Evolutionary conservation across 2,113 vertebrate species (phyloP).

Genomic region (Galbula dea): DNA sequence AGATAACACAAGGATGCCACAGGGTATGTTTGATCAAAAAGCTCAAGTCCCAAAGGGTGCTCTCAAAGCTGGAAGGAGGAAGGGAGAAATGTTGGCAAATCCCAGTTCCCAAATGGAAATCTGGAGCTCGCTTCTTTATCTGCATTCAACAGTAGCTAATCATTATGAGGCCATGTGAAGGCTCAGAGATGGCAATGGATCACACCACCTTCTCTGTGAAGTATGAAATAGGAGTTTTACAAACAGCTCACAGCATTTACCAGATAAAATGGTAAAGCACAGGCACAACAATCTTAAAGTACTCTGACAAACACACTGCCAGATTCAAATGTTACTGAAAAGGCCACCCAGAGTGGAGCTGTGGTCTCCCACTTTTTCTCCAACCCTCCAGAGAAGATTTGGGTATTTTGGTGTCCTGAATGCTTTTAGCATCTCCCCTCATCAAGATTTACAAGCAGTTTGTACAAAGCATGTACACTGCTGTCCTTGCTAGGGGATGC

Average conservation of each 20-base stretch:
- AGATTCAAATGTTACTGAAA: neutral
- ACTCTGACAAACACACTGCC: neutral
- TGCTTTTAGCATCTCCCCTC: neutral
- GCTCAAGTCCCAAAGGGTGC: neutral
- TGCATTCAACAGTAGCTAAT: too few relatives aligned
- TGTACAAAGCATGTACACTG: neutral
- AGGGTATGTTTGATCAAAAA: neutral
- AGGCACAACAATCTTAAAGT: neutral
- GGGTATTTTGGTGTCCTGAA: neutral
- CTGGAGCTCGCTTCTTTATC: neutral
- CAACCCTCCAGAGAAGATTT: neutral
- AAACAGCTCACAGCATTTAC: neutral
- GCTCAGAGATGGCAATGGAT: neutral
- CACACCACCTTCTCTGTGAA: neutral
- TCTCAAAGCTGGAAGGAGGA: neutral
- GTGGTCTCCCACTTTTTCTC: neutral
- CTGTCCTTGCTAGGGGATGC: neutral
- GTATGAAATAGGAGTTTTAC: neutral
- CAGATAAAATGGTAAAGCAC: neutral
- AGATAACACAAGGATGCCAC: neutral
- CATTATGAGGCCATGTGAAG: too few relatives aligned
- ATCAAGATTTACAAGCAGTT: neutral
- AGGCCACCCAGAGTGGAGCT: neutral
- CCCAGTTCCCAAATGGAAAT: neutral
- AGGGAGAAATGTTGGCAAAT: neutral